phyloP scores from a whole-genome alignment of 2,888 invertebrate species.

The Lasioglossum zephyrum region DNA sequence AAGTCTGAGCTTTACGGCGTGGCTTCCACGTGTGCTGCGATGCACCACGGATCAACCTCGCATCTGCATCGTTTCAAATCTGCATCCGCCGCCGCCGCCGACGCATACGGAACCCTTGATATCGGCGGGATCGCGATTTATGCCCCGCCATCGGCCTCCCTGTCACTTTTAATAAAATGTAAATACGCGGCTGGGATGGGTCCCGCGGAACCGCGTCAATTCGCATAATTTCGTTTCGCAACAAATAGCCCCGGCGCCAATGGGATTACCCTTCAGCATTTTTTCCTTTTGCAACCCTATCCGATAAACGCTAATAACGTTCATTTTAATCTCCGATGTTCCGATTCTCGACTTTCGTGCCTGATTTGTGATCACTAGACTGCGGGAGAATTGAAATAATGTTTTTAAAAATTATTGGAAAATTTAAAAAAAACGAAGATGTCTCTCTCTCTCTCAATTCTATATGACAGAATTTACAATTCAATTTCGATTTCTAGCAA shows the following conservation, averaged over 20 bases:
- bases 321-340: slow-evolving; percentile 30
- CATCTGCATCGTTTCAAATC: slow-evolving; percentile 52
- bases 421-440: too few species aligned
- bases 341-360: background rate
- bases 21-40: slow-evolving; percentile 36
- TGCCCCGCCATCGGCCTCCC: slow-evolving; percentile 51
- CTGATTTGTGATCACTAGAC: background rate
- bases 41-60: slow-evolving; percentile 52
- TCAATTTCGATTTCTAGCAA: too few species aligned
- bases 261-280: background rate
- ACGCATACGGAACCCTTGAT: slow-evolving; percentile 59
- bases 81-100: slow-evolving; percentile 48
- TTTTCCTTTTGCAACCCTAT: background rate
- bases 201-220: slow-evolving; percentile 54
- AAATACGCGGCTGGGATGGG: slow-evolving; percentile 62
- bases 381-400: too few species aligned
- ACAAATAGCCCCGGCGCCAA: slow-evolving; percentile 17
- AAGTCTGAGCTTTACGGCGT: slow-evolving; percentile 62
- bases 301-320: slow-evolving; percentile 39
- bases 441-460: too few species aligned
- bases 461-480: too few species aligned
- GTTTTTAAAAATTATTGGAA: too few species aligned
- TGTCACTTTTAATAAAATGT: slow-evolving; percentile 73
- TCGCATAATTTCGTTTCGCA: slow-evolving; percentile 50
- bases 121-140: slow-evolving; percentile 68